Conservation (phyloP, 2,888 invertebrate species). For the Griposia aprilina region DNA sequence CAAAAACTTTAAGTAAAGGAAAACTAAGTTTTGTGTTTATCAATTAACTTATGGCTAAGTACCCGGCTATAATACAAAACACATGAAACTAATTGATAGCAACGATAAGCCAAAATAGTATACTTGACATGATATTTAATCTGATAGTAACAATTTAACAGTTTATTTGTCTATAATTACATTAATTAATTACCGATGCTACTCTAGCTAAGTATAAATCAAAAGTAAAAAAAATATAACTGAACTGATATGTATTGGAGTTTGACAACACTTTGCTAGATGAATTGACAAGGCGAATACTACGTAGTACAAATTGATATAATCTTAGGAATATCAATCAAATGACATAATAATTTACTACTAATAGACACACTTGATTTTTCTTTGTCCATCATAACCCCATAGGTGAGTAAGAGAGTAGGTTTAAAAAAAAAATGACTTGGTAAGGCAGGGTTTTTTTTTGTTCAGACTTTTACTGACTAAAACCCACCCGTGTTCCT, state of each 20-base stretch:
- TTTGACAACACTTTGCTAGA: slow-evolving; percentile 39
- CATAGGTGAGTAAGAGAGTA: slow-evolving; percentile 2
- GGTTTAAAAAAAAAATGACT: too few relatives aligned
- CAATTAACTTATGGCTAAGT: neutral
- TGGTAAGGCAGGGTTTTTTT: too few relatives aligned
- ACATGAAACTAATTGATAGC: slow-evolving; percentile 17
- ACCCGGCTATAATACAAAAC: neutral
- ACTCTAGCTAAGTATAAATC: neutral
- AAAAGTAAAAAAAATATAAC: neutral
- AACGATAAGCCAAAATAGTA: neutral
- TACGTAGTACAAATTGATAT: neutral
- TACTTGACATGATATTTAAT: slow-evolving; percentile 26
- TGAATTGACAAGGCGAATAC: slow-evolving; percentile 29
- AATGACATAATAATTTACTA: neutral
- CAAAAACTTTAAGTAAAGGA: too few relatives aligned
- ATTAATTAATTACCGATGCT: neutral
- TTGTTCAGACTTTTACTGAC: too few relatives aligned
- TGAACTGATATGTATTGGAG: neutral
- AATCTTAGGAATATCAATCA: neutral
- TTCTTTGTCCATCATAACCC: neutral
- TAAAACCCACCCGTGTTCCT: too few relatives aligned
- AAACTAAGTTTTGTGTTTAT: neutral
- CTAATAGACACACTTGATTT: slow-evolving; percentile 2
- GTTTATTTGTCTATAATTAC: neutral
- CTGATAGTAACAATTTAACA: slow-evolving; percentile 3